A percentile compares a stretch with the other conserved stretches of the same genome.
phyloP scores from a whole-genome alignment of 2,113 vertebrate species.

The Chlorocebus sabaeus region DNA sequence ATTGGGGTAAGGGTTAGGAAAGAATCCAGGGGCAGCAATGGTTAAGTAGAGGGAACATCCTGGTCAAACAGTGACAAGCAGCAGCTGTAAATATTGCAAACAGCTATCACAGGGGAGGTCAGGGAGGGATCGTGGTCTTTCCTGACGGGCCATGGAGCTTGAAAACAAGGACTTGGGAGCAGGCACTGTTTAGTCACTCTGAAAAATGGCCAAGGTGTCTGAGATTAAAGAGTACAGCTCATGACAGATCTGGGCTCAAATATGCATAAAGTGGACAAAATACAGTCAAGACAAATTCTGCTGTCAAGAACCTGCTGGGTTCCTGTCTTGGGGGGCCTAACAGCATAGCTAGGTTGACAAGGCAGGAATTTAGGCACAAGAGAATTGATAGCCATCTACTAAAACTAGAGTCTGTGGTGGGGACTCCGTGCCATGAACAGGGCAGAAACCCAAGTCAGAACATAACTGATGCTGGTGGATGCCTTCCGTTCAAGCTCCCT shows the following conservation, averaged over 20 bases:
- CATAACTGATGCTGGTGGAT: accelerated
- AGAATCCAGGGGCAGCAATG: neutral
- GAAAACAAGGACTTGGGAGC: neutral
- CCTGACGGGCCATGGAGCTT: neutral
- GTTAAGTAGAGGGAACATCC: neutral
- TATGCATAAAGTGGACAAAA: neutral
- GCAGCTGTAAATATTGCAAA: neutral
- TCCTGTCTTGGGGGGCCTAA: too few relatives aligned
- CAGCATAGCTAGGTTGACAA: neutral
- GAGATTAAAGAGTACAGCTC: neutral
- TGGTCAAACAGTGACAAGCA: neutral
- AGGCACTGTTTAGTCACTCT: neutral
- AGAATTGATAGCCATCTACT: neutral
- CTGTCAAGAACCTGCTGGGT: neutral
- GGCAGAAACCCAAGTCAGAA: neutral
- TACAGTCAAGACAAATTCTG: neutral
- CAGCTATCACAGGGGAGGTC: neutral
- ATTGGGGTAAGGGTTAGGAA: too few relatives aligned
- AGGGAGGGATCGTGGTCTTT: neutral
- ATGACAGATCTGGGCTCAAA: neutral
- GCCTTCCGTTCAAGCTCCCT: neutral
- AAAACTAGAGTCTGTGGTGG: neutral
- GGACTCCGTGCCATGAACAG: neutral
- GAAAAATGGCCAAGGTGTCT: neutral
- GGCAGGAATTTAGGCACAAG: neutral